Evolutionary conservation across 2,113 vertebrate genomes (phyloP).

Genomic region (Eulemur macaco): DNA sequence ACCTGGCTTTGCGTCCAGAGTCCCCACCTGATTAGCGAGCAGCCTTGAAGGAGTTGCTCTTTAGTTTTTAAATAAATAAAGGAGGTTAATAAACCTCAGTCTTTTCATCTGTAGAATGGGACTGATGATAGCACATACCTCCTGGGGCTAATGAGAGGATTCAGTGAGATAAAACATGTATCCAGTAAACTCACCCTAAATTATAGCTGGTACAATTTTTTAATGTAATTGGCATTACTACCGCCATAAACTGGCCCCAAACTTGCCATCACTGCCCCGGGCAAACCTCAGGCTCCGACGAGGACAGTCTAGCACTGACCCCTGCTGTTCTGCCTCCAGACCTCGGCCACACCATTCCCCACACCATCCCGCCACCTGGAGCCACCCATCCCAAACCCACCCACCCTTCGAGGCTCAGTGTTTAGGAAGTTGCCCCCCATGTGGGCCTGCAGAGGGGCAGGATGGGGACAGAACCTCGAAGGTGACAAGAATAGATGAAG

Average conservation of each 20-base stretch:
- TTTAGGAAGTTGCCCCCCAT: neutral
- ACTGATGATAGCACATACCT: neutral
- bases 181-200: neutral
- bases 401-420: neutral
- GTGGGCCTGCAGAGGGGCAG: no score
- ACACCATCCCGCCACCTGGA: neutral
- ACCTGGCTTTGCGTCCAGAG: neutral
- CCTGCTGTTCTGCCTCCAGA: neutral
- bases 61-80: neutral
- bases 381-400: neutral
- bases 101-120: neutral
- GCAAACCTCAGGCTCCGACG: neutral
- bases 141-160: neutral
- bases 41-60: neutral
- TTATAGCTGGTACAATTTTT: neutral
- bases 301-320: rapidly evolving
- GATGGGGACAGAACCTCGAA: neutral
- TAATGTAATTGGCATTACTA: neutral
- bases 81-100: neutral
- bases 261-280: neutral
- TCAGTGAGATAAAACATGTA: neutral
- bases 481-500: neutral
- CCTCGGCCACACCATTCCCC: neutral
- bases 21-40: no score
- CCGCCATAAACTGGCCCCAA: neutral